Evolutionary conservation across 1,140 invertebrate genomes (phyloP).

Genomic region (Hermatobates lingyangjiaoensis): DNA sequence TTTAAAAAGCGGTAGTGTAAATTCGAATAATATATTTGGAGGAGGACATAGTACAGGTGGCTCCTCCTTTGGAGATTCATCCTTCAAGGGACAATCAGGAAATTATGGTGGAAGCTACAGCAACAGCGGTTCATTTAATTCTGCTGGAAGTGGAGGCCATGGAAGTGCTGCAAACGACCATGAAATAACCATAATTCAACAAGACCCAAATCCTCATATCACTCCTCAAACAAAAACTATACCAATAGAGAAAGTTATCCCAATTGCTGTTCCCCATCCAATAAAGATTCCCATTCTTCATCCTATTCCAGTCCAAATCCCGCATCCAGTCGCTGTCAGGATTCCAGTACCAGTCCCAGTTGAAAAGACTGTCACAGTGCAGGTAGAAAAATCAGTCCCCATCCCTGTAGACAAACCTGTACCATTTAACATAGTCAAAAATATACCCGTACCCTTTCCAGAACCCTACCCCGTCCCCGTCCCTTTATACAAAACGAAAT

Average conservation of each 20-base stretch:
- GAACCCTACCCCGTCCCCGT: slow-evolving; percentile 10
- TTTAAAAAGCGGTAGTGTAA: no score
- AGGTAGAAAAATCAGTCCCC: slow-evolving; percentile 7
- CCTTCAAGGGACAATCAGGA: no score
- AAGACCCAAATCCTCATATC: no score
- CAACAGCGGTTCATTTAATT: no score
- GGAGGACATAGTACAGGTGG: no score
- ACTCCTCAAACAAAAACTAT: no score
- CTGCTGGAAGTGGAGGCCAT: no score
- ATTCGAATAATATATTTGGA: no score
- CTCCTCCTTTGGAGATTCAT: no score
- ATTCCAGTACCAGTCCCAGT: slow-evolving; percentile 5
- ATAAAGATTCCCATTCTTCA: slow-evolving; percentile 4
- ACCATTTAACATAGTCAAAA: slow-evolving; percentile 7
- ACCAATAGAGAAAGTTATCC: slow-evolving; percentile 4
- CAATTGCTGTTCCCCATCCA: slow-evolving; percentile 6
- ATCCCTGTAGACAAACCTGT: slow-evolving; percentile 7
- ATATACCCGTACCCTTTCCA: slow-evolving; percentile 6
- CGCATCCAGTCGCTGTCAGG: slow-evolving; percentile 8
- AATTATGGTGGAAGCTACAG: no score
- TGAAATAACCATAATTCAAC: no score
- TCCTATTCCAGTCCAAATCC: slow-evolving; percentile 7
- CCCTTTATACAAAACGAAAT: slow-evolving; percentile 8
- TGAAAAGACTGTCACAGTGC: slow-evolving; percentile 7
- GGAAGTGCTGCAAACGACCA: no score